phyloP scores from a whole-genome alignment of 2,888 invertebrate species.

The Taenaris catops region DNA sequence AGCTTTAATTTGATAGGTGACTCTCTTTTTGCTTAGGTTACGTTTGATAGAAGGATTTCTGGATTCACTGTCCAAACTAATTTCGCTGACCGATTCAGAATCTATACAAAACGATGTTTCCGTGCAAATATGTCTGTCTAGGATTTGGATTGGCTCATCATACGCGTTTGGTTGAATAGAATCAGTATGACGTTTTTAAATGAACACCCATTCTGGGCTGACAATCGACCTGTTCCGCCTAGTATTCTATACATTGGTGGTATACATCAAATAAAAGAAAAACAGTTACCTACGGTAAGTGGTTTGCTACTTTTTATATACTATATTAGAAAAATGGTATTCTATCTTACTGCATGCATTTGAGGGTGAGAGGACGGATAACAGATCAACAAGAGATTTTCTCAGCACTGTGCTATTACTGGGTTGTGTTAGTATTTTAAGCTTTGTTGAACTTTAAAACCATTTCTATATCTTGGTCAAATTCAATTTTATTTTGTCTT shows the following conservation, averaged over 20 bases:
- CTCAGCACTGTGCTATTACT: too few relatives aligned
- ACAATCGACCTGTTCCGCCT: conserved; percentile 36
- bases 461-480: too few relatives aligned
- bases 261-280: conserved; percentile 32
- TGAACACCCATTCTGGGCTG: conserved; percentile 37
- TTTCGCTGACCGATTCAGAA: conserved; percentile 62
- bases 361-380: too few relatives aligned
- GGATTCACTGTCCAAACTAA: conserved; percentile 64
- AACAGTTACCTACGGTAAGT: conserved; percentile 32
- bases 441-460: too few relatives aligned
- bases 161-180: conserved; percentile 36
- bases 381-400: too few relatives aligned
- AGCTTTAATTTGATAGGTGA: conserved; percentile 58
- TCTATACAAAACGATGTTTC: conserved; percentile 49
- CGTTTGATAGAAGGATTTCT: conserved; percentile 51
- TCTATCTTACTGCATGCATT: too few relatives aligned
- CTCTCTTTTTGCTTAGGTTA: conserved; percentile 49
- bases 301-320: too few relatives aligned
- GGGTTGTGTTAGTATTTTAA: too few relatives aligned
- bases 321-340: too few relatives aligned
- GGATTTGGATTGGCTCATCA: conserved; percentile 55
- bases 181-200: conserved; percentile 39
- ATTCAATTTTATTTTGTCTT: too few relatives aligned
- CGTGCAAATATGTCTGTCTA: conserved; percentile 46
- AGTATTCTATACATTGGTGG: conserved; percentile 40